Conservation (phyloP, 92 coral and sea anemone species). For the Paragorgia papillata region DNA sequence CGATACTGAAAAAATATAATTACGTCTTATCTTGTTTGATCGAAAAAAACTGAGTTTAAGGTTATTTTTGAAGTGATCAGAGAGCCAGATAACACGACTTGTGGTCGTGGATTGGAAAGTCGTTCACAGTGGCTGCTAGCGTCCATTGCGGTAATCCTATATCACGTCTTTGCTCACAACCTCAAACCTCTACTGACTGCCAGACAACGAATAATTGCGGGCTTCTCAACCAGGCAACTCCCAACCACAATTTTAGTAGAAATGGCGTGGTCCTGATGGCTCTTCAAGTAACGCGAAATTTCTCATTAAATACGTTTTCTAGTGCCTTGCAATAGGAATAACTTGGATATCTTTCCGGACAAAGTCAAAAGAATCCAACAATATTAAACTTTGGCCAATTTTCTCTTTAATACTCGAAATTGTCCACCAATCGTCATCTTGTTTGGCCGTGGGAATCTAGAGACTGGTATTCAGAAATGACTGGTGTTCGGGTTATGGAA, state of each 20-base stretch:
- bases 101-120: not conserved
- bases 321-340: not conserved
- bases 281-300: slow-evolving; percentile 10
- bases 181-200: not conserved
- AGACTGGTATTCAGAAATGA: no score
- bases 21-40: slow-evolving; percentile 12
- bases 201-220: slow-evolving; percentile 15
- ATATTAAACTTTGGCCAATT: no score
- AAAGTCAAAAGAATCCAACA: no score
- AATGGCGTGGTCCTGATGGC: not conserved
- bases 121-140: not conserved
- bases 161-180: no score
- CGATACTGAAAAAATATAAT: slow-evolving; percentile 17
- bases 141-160: not conserved
- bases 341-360: no score
- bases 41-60: slow-evolving; percentile 1
- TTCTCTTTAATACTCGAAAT: no score
- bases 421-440: no score
- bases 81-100: not conserved
- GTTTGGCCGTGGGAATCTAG: no score
- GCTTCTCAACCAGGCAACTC: no score
- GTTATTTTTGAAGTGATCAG: slow-evolving; percentile 21
- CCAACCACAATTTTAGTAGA: not conserved
- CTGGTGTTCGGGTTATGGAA: not conserved
- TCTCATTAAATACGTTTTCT: not conserved